phyloP scores from a whole-genome alignment of 2,113 vertebrate species.

The Puntigrus tetrazona region DNA sequence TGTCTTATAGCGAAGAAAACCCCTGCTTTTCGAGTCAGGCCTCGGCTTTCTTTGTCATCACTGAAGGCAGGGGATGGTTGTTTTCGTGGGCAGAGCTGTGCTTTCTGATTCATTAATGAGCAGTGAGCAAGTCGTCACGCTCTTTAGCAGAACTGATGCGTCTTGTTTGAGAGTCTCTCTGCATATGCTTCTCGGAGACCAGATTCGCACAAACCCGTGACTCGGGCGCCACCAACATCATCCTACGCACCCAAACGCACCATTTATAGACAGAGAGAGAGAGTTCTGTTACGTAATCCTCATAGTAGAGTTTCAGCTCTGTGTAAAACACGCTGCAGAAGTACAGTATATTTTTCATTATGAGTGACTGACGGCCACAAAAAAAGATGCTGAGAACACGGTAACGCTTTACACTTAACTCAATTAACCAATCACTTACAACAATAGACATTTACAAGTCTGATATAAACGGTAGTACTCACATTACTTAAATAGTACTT shows the following conservation, averaged over 20 bases:
- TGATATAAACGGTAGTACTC: no score
- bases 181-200: neutral
- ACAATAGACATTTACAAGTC: no score
- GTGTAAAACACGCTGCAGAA: no score
- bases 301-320: neutral
- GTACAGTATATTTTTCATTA: no score
- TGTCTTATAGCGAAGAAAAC: neutral
- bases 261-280: slow-evolving; percentile 29
- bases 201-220: slow-evolving; percentile 27
- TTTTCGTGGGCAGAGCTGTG: neutral
- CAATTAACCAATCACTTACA: no score
- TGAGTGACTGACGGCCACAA: no score
- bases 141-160: neutral
- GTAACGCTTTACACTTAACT: no score
- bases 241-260: slow-evolving; percentile 17
- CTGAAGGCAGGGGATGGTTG: neutral
- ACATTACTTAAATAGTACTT: no score
- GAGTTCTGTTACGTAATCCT: neutral
- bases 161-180: neutral
- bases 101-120: neutral
- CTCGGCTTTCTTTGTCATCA: neutral
- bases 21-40: neutral
- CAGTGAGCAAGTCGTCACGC: neutral
- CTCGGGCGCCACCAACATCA: slow-evolving; percentile 34
- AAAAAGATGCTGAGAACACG: no score